phyloP scores from a whole-genome alignment of 1,140 invertebrate genomes.

The Papilio helenus region DNA sequence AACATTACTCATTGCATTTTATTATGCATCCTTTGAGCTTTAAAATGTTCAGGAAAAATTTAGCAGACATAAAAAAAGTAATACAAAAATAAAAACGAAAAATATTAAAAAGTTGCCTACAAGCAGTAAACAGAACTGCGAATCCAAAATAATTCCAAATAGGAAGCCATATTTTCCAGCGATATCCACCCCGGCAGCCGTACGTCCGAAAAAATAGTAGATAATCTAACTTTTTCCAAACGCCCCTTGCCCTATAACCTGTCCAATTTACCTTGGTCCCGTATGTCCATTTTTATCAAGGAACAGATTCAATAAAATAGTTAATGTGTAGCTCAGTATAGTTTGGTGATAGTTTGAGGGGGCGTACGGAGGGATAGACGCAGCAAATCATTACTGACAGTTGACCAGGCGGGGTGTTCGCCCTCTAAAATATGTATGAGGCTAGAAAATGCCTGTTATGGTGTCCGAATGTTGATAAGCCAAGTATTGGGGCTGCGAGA shows the following conservation, averaged over 20 bases:
- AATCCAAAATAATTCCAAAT: constrained; percentile 69
- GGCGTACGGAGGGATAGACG: constrained; percentile 68
- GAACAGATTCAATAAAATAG: neutral
- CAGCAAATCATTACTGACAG: constrained; percentile 83
- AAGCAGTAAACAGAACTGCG: constrained; percentile 59
- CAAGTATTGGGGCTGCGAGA: constrained; percentile 74
- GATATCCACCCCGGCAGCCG: constrained; percentile 73
- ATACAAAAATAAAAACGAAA: neutral
- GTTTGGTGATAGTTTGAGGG: constrained; percentile 57
- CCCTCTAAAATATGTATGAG: constrained; percentile 82
- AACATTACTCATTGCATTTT: neutral
- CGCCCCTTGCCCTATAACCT: constrained; percentile 66
- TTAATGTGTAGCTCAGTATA: constrained; percentile 46
- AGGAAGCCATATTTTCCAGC: constrained; percentile 80
- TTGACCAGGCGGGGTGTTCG: constrained; percentile 77
- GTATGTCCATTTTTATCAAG: constrained; percentile 33
- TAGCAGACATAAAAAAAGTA: neutral
- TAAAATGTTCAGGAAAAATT: neutral
- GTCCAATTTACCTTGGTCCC: constrained; percentile 54
- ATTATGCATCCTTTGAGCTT: neutral
- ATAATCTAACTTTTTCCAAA: constrained; percentile 80
- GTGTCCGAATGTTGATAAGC: constrained; percentile 83
- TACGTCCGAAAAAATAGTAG: constrained; percentile 77
- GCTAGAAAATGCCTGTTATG: constrained; percentile 79
- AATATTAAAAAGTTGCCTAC: neutral